Conservation (phyloP, 2,888 invertebrate genomes). For the Parthenolecanium corni region DNA sequence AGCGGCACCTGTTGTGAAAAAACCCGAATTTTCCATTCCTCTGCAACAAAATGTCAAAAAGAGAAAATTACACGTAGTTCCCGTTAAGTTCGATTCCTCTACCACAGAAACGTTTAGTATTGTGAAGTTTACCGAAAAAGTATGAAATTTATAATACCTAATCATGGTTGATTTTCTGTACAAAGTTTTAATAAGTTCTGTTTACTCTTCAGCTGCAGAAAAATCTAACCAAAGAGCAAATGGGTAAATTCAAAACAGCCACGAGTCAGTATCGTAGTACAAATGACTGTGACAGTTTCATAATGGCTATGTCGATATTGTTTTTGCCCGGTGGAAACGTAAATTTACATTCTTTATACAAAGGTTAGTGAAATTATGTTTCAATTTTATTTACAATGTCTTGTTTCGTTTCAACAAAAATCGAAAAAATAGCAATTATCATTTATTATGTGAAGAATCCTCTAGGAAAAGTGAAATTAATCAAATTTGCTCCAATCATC, state of each 20-base stretch:
- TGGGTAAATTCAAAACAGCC: not conserved
- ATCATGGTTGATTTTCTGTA: not conserved
- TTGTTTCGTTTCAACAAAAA: no score
- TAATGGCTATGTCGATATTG: slow-evolving; percentile 5
- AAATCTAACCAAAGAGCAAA: slow-evolving; percentile 3
- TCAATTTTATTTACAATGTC: no score
- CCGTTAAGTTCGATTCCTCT: not conserved
- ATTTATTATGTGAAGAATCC: no score
- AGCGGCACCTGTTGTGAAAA: no score
- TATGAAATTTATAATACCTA: not conserved
- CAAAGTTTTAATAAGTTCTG: no score
- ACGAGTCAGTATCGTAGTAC: not conserved
- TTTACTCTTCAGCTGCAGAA: slow-evolving; percentile 14
- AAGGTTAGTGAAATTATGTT: not conserved
- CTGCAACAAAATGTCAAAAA: slow-evolving; percentile 6
- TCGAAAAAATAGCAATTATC: no score
- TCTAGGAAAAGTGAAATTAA: no score
- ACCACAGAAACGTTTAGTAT: not conserved
- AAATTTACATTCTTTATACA: slow-evolving; percentile 4
- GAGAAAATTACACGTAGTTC: slow-evolving; percentile 4
- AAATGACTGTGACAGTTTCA: not conserved
- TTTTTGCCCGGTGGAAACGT: slow-evolving; percentile 1
- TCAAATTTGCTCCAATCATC: no score
- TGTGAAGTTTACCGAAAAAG: not conserved
- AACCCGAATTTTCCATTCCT: not conserved